Conservation (phyloP, 1,140 invertebrate species). For the Drosophila serrata region DNA sequence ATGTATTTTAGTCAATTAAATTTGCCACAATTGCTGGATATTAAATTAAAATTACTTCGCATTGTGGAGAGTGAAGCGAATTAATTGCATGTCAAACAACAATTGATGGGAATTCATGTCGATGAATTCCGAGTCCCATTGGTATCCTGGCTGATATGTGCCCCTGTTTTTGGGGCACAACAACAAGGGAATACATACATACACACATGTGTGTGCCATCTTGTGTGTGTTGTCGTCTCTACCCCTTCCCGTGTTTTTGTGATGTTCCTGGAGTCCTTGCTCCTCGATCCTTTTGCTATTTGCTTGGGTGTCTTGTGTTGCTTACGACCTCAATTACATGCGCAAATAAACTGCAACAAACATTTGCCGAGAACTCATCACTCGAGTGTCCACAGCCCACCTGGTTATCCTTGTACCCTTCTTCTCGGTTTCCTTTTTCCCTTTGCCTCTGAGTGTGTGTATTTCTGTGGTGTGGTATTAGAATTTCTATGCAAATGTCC, state of each 20-base stretch:
- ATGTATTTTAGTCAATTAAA: conserved; percentile 35
- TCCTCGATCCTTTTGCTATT: conserved; percentile 14
- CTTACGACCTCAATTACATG: conserved; percentile 80
- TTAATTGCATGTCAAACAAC: conserved; percentile 71
- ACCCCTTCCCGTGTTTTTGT: neutral
- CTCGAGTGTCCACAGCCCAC: conserved; percentile 39
- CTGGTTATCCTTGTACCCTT: conserved; percentile 14
- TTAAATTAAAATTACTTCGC: conserved; percentile 36
- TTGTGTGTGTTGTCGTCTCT: conserved; percentile 2
- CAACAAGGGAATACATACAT: conserved; percentile 18
- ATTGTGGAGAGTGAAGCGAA: conserved; percentile 33
- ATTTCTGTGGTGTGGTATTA: conserved; percentile 53
- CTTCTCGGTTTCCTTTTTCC: conserved; percentile 5
- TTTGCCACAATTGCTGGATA: conserved; percentile 41
- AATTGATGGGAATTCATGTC: conserved; percentile 63
- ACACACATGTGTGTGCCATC: conserved; percentile 8
- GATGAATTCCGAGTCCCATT: conserved; percentile 28
- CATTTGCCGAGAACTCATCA: conserved; percentile 72
- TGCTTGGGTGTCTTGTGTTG: conserved; percentile 48
- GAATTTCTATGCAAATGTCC: conserved; percentile 79
- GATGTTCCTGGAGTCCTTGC: conserved; percentile 2
- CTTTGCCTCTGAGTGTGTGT: conserved; percentile 11
- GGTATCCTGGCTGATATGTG: conserved; percentile 16
- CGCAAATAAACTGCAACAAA: conserved; percentile 82
- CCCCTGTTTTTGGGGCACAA: conserved; percentile 4